Base-by-base conservation (phyloP, 2,888 invertebrate genomes). In the Tinea trinotella region DNA sequence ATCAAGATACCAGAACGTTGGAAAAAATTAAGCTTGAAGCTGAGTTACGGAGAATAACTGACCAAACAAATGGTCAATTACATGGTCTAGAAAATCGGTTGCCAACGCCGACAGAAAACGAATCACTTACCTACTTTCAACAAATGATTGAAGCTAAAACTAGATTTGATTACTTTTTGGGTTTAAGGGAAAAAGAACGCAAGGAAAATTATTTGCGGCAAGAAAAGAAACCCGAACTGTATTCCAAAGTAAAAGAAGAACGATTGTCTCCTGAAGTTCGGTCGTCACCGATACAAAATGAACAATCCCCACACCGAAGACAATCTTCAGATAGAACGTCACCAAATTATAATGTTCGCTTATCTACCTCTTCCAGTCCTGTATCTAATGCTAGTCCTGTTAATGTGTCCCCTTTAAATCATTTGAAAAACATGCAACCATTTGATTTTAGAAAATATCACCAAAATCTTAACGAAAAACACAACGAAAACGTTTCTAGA, bases 381-480 rank as follows among this genome's bases (percentile, higher is more conserved):
- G 61, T 75, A 7, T 84, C 82, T 30, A 70, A 74, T 50, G 87
- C 89, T 66, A 90, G 91, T 78, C 90, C 91, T 44, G 72, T 89
- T 19, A 89, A 90, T 59, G 88, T 90, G 22, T 93, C 94, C 7
- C 97, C 97, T 2, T 84, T 97, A 59, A 96, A 93, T 74, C 91
- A 95, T 64, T 87, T 97, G 50, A 96, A 97, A 80, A 97, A 93
- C 65, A 97, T 98, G 97, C 97, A 97, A 70, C 97, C 97, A 0
- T 96, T 96, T 72, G 97, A 97, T 74, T 97, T 94, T 70, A 90
- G 96, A 22, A 95, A 95, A 64, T 69, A 75, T 54, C 79, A 74
- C 59, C 64, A 75, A 57, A 79, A 58, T 57, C 86, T 71, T 67
- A 72, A 60, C 22, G 66, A 77, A 60, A 75, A 86, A 71, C 62